phyloP scores from a whole-genome alignment of 2,113 vertebrate species.

The Pollimyrus isidori region DNA sequence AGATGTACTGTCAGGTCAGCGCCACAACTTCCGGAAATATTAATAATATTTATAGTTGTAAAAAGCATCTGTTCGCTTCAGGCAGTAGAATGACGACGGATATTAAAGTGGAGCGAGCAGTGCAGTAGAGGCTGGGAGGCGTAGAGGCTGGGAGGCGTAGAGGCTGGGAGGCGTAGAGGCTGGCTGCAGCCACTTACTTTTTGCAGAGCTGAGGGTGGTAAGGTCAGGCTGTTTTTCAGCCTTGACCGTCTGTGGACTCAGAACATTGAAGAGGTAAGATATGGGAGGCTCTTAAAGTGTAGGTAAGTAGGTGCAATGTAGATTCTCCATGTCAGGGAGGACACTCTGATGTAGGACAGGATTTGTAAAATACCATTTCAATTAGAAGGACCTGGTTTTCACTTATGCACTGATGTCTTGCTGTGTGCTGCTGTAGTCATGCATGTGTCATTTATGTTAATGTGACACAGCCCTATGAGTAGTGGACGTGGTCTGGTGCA shows the following conservation, averaged over 20 bases:
- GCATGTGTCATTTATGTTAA: background rate
- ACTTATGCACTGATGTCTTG: background rate
- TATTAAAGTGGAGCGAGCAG: background rate
- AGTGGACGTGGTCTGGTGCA: background rate
- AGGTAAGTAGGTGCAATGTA: background rate
- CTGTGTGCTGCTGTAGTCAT: background rate
- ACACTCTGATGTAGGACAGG: background rate
- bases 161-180: background rate
- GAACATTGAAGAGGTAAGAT: background rate
- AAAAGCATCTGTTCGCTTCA: background rate
- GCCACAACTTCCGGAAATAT: background rate
- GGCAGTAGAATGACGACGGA: background rate
- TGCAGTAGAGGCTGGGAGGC: background rate
- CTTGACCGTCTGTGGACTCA: background rate
- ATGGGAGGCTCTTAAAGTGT: background rate
- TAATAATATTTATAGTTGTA: background rate
- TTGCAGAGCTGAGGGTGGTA: background rate
- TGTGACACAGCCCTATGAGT: background rate
- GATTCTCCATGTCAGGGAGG: background rate
- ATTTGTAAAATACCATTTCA: background rate
- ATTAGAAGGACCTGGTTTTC: background rate
- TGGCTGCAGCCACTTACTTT: background rate
- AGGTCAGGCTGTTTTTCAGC: background rate
- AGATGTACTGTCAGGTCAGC: background rate
- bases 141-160: too few species aligned